These are phyloP conservation scores for Drosophila ambigua DNA, from an alignment of 1,140 invertebrate species.

Conservation along the genomic window DNA sequence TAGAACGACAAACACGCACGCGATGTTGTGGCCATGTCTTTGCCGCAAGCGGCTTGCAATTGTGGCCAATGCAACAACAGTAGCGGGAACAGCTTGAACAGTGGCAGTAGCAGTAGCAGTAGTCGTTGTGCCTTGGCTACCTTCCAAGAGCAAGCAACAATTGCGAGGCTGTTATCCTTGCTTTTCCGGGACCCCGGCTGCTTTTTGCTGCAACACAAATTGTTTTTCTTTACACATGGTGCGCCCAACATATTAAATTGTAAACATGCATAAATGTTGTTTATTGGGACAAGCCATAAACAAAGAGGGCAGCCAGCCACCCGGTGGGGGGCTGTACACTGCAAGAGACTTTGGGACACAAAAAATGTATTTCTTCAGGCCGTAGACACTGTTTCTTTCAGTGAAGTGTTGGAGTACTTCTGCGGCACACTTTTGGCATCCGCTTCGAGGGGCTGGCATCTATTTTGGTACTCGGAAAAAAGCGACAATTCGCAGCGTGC, in stretches of 20 bases:
- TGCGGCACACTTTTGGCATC: neutral
- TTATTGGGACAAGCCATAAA: conserved; percentile 53
- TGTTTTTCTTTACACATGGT: conserved; percentile 66
- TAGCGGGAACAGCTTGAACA: conserved; percentile 10
- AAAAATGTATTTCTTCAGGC: too few relatives aligned
- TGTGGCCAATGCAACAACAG: conserved; percentile 49
- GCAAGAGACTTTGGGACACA: neutral
- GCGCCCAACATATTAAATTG: conserved; percentile 70
- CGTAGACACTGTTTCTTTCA: neutral
- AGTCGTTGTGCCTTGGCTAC: conserved; percentile 38
- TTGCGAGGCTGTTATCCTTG: conserved; percentile 56
- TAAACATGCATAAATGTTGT: conserved; percentile 72
- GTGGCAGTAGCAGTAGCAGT: conserved; percentile 4
- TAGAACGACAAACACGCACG: conserved; percentile 64
- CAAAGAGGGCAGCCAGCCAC: conserved; percentile 30
- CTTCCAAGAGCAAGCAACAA: conserved; percentile 64
- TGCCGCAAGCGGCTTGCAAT: conserved; percentile 59
- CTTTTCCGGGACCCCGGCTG: conserved; percentile 33
- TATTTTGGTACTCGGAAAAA: too few relatives aligned
- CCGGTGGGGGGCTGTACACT: conserved; percentile 3
- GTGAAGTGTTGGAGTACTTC: neutral
- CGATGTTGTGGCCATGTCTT: conserved; percentile 50
- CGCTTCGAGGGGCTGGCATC: neutral
- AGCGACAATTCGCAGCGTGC: conserved; percentile 31
- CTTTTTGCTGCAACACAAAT: conserved; percentile 60